A percentile compares a stretch with the other conserved stretches of the same genome.
phyloP scores from a whole-genome alignment of 2,113 vertebrate genomes.

The Grantiella picta region DNA sequence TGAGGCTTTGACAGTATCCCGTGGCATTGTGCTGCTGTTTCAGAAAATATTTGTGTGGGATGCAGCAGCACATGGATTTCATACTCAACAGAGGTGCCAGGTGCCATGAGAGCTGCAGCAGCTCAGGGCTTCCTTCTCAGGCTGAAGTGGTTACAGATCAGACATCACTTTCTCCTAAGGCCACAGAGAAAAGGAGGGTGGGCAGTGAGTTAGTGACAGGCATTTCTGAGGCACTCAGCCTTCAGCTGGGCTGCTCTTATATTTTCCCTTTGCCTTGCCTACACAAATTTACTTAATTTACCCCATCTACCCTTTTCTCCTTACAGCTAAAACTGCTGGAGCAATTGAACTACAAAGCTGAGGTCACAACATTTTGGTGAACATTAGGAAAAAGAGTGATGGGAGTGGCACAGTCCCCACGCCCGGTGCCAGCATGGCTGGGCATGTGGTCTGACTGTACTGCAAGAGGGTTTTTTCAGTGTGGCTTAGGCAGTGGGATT shows the following conservation, averaged over 20 bases:
- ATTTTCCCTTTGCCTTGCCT: background rate
- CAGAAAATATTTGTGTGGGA: background rate
- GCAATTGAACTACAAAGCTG: background rate
- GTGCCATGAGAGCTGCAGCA: background rate
- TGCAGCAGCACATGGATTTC: background rate
- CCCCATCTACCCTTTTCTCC: background rate
- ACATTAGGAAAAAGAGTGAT: background rate
- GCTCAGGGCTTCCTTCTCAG: background rate
- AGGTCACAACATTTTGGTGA: background rate
- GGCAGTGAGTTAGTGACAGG: background rate
- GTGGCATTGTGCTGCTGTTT: background rate
- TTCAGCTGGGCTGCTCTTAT: background rate
- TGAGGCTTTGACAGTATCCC: background rate
- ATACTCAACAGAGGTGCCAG: background rate
- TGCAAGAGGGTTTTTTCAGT: background rate
- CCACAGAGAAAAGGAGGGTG: fast-evolving
- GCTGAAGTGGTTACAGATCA: background rate
- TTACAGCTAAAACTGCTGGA: background rate
- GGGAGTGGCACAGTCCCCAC: fast-evolving
- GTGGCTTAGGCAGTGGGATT: background rate
- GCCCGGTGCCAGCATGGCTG: fast-evolving
- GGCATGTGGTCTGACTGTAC: background rate
- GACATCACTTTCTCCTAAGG: background rate
- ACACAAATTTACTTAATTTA: background rate
- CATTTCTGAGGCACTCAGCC: background rate